Evolutionary conservation across 2,888 invertebrate genomes (phyloP).

Genomic region (Eilema sororculum): DNA sequence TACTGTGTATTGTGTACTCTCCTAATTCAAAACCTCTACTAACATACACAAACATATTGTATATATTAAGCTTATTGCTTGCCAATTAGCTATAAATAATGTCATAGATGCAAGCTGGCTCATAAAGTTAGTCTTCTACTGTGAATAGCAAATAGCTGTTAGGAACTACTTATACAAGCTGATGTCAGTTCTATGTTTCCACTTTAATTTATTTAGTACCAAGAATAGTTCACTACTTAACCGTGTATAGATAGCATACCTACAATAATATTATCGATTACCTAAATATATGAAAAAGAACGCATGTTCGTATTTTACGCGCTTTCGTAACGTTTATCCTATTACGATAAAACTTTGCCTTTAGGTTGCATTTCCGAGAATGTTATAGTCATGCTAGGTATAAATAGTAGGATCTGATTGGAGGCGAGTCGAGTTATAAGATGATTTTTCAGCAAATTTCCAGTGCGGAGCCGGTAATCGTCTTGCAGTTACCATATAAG

Average conservation of each 20-base stretch:
- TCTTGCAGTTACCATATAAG: too few species aligned
- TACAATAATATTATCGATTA: background rate
- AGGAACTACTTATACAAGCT: constrained; percentile 49
- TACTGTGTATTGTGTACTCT: background rate
- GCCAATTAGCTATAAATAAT: constrained; percentile 44
- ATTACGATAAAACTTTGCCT: too few species aligned
- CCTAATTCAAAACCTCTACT: background rate
- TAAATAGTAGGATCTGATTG: too few species aligned
- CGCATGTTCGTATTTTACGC: too few species aligned
- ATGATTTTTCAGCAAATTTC: too few species aligned
- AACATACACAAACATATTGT: background rate
- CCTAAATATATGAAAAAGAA: background rate
- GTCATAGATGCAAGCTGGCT: constrained; percentile 37
- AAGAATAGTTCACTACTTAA: background rate
- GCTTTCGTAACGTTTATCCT: too few species aligned
- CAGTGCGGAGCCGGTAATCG: too few species aligned
- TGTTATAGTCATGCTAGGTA: too few species aligned
- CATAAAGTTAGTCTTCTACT: constrained; percentile 51
- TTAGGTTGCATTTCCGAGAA: too few species aligned
- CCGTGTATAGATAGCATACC: background rate
- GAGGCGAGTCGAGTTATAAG: too few species aligned
- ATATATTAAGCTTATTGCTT: constrained; percentile 25
- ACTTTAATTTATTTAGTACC: background rate
- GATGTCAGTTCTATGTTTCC: background rate
- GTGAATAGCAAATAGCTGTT: constrained; percentile 58